phyloP scores from a whole-genome alignment of 1,140 invertebrate species.

The Leptinotarsa lineolata region DNA sequence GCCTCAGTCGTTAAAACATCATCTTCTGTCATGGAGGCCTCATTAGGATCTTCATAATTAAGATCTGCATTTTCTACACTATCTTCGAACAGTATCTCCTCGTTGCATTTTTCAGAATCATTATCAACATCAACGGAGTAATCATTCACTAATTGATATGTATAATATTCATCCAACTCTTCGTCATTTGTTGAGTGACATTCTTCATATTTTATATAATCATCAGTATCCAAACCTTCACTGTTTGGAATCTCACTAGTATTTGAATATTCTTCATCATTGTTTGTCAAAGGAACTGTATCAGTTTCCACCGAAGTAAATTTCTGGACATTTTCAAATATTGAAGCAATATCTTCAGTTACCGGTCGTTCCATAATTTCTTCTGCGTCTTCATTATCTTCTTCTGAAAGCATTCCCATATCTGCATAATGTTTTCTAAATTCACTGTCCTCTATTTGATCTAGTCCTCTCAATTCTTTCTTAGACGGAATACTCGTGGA shows the following conservation, averaged over 20 bases:
- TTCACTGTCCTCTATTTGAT: constrained; percentile 26
- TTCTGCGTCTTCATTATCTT: constrained; percentile 28
- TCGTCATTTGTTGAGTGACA: constrained; percentile 20
- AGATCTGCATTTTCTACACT: not conserved
- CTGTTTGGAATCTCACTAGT: constrained; percentile 11
- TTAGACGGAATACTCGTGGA: not conserved
- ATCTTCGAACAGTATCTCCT: not conserved
- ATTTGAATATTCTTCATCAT: not conserved
- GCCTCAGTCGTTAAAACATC: constrained; percentile 6
- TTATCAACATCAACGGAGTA: not conserved
- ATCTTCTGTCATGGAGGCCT: constrained; percentile 17
- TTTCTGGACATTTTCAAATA: not conserved
- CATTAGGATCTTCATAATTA: not conserved
- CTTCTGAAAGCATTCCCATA: constrained; percentile 34
- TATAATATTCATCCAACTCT: constrained; percentile 17
- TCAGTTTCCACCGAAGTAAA: not conserved
- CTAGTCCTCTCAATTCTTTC: constrained; percentile 10
- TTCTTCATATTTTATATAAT: constrained; percentile 19
- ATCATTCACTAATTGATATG: not conserved
- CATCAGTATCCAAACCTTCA: constrained; percentile 9
- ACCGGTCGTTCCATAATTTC: constrained; percentile 9
- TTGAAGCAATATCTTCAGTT: constrained; percentile 3
- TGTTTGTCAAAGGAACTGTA: not conserved
- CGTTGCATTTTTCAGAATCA: not conserved
- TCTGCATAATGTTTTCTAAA: constrained; percentile 39